Percentiles rank a stretch among this genome's conserved stretches.
Conservation (phyloP, 2,797 vertebrate genomes). For the Tenualosa thibaudeaui region DNA sequence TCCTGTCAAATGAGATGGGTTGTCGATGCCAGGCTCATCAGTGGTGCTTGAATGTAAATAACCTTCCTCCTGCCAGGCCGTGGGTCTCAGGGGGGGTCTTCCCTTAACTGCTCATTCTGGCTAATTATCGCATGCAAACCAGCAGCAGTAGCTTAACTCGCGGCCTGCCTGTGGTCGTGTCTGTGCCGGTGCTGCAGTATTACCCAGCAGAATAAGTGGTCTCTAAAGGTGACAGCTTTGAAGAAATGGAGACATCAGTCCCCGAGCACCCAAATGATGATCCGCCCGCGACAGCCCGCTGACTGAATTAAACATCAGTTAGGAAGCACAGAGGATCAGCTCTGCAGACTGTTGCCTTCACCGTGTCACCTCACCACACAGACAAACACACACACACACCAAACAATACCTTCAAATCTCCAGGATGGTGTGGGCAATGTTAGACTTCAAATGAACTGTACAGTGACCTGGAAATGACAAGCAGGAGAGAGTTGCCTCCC, state of each 20-base stretch:
- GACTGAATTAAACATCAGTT: slow-evolving; percentile 39
- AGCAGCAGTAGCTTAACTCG: not conserved
- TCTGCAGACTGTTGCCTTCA: slow-evolving; percentile 41
- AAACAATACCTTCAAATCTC: slow-evolving; percentile 62
- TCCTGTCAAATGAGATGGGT: not conserved
- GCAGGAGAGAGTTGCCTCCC: slow-evolving; percentile 66
- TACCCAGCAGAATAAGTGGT: slow-evolving; percentile 16
- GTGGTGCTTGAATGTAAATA: slow-evolving; percentile 1
- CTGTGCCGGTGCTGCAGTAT: not conserved
- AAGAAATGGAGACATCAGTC: slow-evolving; percentile 27
- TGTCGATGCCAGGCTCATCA: not conserved
- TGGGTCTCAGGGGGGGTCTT: not conserved
- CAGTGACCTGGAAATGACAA: slow-evolving; percentile 74
- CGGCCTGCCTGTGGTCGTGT: not conserved
- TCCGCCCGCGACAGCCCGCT: slow-evolving; percentile 18
- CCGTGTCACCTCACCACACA: slow-evolving; percentile 41
- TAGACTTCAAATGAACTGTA: slow-evolving; percentile 72
- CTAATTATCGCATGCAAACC: slow-evolving; percentile 17
- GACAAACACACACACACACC: slow-evolving; percentile 48
- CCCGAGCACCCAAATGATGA: slow-evolving; percentile 37
- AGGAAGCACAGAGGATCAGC: slow-evolving; percentile 46
- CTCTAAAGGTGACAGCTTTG: slow-evolving; percentile 5
- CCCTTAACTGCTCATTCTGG: not conserved
- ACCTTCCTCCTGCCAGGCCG: not conserved
- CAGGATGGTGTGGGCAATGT: slow-evolving; percentile 60